Conservation (phyloP, 53 echinoderm and acorn worm species). For the Actinopyga echinites region DNA sequence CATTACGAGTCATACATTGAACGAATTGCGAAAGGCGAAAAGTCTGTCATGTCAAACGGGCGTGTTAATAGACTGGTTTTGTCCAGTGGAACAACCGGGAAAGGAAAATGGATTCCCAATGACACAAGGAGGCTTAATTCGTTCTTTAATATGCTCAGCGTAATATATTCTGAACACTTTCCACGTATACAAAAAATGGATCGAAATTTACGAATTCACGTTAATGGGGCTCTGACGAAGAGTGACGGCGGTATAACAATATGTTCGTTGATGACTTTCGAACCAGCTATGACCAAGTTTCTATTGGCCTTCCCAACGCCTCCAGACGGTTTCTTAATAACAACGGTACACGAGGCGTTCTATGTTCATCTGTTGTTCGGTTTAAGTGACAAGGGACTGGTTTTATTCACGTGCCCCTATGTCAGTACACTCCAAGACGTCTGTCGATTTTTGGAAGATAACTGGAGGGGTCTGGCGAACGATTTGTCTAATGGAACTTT, state of each 20-base stretch:
- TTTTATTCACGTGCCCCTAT: conserved; percentile 2
- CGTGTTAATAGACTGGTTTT: conserved; percentile 29
- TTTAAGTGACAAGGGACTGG: conserved; percentile 59
- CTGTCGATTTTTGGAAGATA: conserved; percentile 55
- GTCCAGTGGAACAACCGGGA: conserved; percentile 73
- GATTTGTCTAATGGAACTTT: conserved; percentile 60
- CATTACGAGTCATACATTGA: conserved; percentile 65
- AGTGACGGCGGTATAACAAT: too few relatives aligned
- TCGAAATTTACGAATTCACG: conserved; percentile 29
- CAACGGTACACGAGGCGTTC: conserved; percentile 31
- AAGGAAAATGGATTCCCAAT: too few relatives aligned
- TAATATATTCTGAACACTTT: too few relatives aligned
- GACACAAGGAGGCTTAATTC: too few relatives aligned
- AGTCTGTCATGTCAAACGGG: neutral
- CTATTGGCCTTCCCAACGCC: conserved; percentile 35
- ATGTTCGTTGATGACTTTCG: too few relatives aligned
- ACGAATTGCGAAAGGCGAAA: conserved; percentile 52
- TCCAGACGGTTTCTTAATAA: conserved; percentile 55
- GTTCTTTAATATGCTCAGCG: too few relatives aligned
- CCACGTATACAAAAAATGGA: neutral
- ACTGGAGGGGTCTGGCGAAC: conserved; percentile 63
- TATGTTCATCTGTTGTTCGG: conserved; percentile 79
- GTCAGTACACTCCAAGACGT: conserved; percentile 21
- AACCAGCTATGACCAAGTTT: neutral
- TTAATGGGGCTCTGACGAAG: too few relatives aligned